A percentile compares a stretch with the other conserved stretches of the same genome.
These are phyloP conservation scores for Synanthedon tipuliformis DNA, from an alignment of 2,888 invertebrate species.

Conservation along the genomic window DNA sequence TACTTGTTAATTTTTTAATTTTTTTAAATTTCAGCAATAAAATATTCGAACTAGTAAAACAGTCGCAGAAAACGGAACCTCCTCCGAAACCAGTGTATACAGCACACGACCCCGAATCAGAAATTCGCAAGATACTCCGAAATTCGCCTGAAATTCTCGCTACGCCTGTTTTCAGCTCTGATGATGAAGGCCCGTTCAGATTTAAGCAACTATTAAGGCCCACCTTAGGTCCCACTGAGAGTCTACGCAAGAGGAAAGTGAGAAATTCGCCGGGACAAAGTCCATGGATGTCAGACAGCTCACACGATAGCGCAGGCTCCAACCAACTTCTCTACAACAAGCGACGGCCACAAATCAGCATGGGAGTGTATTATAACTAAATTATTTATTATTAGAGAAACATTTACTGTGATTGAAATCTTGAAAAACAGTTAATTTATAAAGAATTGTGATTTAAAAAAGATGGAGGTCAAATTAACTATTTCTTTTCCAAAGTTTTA, in stretches of 20 bases:
- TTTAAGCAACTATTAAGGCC: slow-evolving; percentile 75
- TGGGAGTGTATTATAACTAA: slow-evolving; percentile 60
- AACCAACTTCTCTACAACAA: slow-evolving; percentile 50
- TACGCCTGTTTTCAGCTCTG: slow-evolving; percentile 54
- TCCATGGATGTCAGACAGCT: slow-evolving; percentile 63
- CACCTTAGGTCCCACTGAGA: slow-evolving; percentile 76
- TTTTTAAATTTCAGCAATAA: slow-evolving; percentile 43
- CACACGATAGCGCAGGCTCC: slow-evolving; percentile 54
- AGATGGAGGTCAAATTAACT: too few species aligned
- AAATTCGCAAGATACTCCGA: slow-evolving; percentile 57
- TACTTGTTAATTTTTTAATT: slow-evolving; percentile 1
- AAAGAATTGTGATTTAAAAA: too few species aligned
- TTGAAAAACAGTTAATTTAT: too few species aligned
- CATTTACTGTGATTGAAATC: not conserved
- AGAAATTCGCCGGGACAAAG: slow-evolving; percentile 51
- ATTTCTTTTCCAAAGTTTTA: too few species aligned
- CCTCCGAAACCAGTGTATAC: slow-evolving; percentile 42
- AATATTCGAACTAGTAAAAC: slow-evolving; percentile 58
- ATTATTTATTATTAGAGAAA: too few species aligned
- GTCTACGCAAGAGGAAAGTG: slow-evolving; percentile 74
- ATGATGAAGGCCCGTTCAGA: slow-evolving; percentile 74
- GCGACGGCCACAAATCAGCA: slow-evolving; percentile 59
- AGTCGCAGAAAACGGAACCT: slow-evolving; percentile 42
- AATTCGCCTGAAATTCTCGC: slow-evolving; percentile 61
- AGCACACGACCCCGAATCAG: slow-evolving; percentile 54